Evolutionary conservation across 2,113 vertebrate genomes (phyloP), one percentile per base, ranked within the genome.

Genomic region (Nibea coibor): DNA sequence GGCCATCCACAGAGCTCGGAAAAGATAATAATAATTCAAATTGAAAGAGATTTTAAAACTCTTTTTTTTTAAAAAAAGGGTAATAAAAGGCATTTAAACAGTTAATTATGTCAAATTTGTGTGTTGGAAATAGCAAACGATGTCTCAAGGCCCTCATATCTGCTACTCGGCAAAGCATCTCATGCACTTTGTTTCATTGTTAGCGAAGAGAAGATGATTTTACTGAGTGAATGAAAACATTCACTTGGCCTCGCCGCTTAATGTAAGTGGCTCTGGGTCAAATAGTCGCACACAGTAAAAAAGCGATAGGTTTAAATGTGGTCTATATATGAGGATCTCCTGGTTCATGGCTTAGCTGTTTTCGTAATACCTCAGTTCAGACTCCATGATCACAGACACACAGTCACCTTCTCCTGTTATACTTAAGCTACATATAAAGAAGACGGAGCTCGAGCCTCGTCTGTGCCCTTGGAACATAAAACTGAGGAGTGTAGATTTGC

Each of bases 381-480:
- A 39, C 5, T 8, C 20, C 47, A 50, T 47, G 4, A 48, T 53
- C 48, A 53, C 20, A 53, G 19, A 56, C 10, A 56, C n/a, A 14
- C 53, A 57, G 2, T 17, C 24, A 19, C 10, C 26, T 12, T 54
- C 15, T 20, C 9, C 20, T 11, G 56, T 56, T 70, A 77, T 62
- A 78, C 51, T 69, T 10, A 3, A 72, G 39, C 63, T 62, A 47
- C 17, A 59, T 17, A 42, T 53, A 4, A 54, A 73, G 67, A 79
- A 5, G 35, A 2, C 35, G 57, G 20, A 83, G 43, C 39, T 75
- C 51, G 8, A 72, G 16, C 28, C 56, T 78, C 2, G 15, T 78
- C 81, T 86, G 39, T 74, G 86, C 70, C 80, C 71, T 83, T 67
- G 79, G 39, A 72, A 64, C 53, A 74, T 58, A 15, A 11, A 73